Base-by-base conservation (phyloP, 1,140 invertebrate species). In the Physella acuta region DNA sequence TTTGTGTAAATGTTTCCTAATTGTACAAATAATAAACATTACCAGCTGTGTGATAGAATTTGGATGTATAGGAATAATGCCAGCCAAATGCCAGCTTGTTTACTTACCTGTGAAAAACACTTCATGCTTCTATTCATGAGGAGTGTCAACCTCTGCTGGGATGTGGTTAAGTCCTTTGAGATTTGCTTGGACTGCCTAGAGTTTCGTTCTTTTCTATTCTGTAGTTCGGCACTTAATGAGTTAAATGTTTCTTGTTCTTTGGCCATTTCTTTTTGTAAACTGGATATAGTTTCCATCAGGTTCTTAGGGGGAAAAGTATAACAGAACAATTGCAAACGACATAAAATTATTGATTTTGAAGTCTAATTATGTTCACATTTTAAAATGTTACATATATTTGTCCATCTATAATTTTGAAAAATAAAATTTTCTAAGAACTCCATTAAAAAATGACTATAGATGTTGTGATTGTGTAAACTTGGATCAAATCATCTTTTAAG, bases 121-220 rank as follows among this genome's bases (percentile, higher is more conserved):
- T 80, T 79, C 78, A 81, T 81, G 60, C 77, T 79, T 28, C 78
- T 62, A 63, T 81, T 76, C 80, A 81, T 81, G 14, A 81, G 73
- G 28, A 71, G 65, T 17, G 77, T 80, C 17, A 81, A 73, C 49
- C 73, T 53, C 1, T 56, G 60, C 64, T 81, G 80, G 37, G 78
- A 79, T 1, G 70, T 60, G 37, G 73, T 69, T 75, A 81, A 76
- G 55, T 81, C 80, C 34, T 73, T 75, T 14, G 78, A 78, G 55
- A 81, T 78, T 34, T 76, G 76, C 64, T 79, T 80, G 68, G 78
- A 78, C 64, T 81, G 80, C 2, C 70, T 73, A 3, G 78, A 79
- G 52, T 75, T 79, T 44, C 74, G 76, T 37, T 71, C 72, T 59
- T 73, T 78, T 49, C 77, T 67, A 0, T 74, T 65, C 11, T 70